Base-by-base conservation (phyloP, 1,140 invertebrate species). In the Drosophila arawakana region DNA sequence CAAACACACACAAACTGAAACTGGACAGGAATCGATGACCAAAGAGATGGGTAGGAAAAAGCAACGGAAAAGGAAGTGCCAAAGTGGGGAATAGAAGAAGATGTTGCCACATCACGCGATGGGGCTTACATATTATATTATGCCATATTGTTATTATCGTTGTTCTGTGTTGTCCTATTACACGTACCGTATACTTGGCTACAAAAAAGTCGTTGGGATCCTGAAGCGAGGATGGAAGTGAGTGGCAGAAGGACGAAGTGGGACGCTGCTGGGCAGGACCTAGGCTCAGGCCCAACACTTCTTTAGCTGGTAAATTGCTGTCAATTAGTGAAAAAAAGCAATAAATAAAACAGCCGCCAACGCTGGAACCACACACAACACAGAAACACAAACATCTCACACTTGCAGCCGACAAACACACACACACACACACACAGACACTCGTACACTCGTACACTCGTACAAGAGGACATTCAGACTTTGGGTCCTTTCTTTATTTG, bases 281-380 rank as follows among this genome's bases (percentile, higher is more conserved):
- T 18, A 34, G n/a, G 35, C 9, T 35, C 49, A 35, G 44, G 34
- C 43, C 41, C 25, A 79, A 83, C 76, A 80, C 80, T 84, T 84
- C 77, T 84, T 80, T 77, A 75, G 77, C 67, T 76, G 73, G 74
- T 85, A 84, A 85, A 85, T 85, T 84, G 81, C 81, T 80, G 78
- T 85, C 81, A 85, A 84, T 84, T 85, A 85, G 81, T 78, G 67
- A 61, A 70, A 77, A 69, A 80, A 84, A 84, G 81, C 78, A 84
- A 85, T 85, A 84, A 85, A 85, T 84, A 84, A 80, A 77, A 55
- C 65, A 62, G 74, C 58, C 76, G 62, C 78, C 68, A 60, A 62
- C 50, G 50, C 44, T 39, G 46, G 25, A 41, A 11, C 34, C 34
- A 30, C 35, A 49, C 25, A 30, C 18, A 21, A 21, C 1, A 21